phyloP scores from a whole-genome alignment of 2,888 invertebrate genomes.

The Alviniconcha strummeri region DNA sequence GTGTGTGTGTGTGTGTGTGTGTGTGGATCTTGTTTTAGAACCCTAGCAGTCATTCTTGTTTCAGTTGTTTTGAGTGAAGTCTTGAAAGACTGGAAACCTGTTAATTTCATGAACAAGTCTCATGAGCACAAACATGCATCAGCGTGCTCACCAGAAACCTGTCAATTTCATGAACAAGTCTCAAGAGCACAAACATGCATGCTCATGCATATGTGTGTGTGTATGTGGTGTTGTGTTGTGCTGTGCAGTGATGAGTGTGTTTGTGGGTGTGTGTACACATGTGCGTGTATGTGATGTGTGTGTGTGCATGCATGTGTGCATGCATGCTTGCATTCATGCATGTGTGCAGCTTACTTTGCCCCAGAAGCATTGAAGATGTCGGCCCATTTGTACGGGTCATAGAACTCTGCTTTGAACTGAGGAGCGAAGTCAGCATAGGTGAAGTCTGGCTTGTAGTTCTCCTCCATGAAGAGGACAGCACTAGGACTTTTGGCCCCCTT shows the following conservation, averaged over 20 bases:
- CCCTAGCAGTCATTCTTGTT: too few relatives aligned
- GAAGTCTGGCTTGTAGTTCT: conserved; percentile 79
- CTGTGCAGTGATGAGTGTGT: not conserved
- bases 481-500: conserved; percentile 38
- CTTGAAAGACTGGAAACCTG: too few relatives aligned
- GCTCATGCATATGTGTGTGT: too few relatives aligned
- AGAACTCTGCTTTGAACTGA: conserved; percentile 90
- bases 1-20: too few relatives aligned
- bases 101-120: too few relatives aligned
- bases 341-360: conserved; percentile 77
- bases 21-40: too few relatives aligned
- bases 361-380: conserved; percentile 87
- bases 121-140: too few relatives aligned
- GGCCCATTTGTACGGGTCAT: conserved; percentile 89
- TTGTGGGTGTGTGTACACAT: not conserved
- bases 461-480: conserved; percentile 9
- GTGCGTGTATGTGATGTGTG: conserved; percentile 3
- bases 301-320: not conserved
- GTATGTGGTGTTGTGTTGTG: not conserved
- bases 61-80: too few relatives aligned
- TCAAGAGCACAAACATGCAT: too few relatives aligned
- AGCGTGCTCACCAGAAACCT: too few relatives aligned
- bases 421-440: conserved; percentile 94
- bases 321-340: not conserved
- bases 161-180: too few relatives aligned